Conservation (phyloP, 2,888 invertebrate genomes). For the Pollenia amentaria region DNA sequence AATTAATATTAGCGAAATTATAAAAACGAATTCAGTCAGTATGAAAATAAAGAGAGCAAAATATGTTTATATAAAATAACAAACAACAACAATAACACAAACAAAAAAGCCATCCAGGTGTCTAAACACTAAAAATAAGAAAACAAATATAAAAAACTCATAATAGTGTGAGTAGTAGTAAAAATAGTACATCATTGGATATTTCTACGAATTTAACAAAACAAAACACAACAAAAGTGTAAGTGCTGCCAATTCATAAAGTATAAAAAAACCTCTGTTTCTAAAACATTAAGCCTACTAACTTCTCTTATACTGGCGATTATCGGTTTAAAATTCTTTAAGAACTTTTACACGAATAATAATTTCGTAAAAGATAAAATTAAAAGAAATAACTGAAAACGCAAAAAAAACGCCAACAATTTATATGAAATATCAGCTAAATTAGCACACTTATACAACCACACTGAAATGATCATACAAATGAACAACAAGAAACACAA, state of each 20-base stretch:
- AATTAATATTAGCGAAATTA: slow-evolving; percentile 41
- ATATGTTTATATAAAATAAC: slow-evolving; percentile 31
- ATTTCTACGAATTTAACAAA: slow-evolving; percentile 52
- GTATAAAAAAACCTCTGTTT: background rate
- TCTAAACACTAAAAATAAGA: slow-evolving; percentile 53
- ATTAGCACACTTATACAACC: slow-evolving; percentile 31
- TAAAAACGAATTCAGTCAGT: slow-evolving; percentile 22
- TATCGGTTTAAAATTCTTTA: no score
- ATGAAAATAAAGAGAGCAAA: slow-evolving; percentile 29
- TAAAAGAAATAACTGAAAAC: background rate
- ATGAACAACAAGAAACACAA: slow-evolving; percentile 35
- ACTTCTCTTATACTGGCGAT: background rate
- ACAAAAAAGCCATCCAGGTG: slow-evolving; percentile 64
- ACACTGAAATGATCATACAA: slow-evolving; percentile 26
- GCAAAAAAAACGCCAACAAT: slow-evolving; percentile 20
- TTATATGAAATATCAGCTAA: slow-evolving; percentile 22
- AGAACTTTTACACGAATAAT: no score
- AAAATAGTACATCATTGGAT: background rate
- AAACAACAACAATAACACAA: slow-evolving; percentile 35
- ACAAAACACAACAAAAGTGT: slow-evolving; percentile 47
- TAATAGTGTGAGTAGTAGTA: background rate
- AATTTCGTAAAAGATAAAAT: no score
- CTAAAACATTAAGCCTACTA: background rate
- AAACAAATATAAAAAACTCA: slow-evolving; percentile 40
- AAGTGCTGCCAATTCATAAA: slow-evolving; percentile 37